Evolutionary conservation across 2,888 invertebrate species (phyloP), one percentile per base, ranked within the genome.

Genomic region (Lasioglossum malachurum): DNA sequence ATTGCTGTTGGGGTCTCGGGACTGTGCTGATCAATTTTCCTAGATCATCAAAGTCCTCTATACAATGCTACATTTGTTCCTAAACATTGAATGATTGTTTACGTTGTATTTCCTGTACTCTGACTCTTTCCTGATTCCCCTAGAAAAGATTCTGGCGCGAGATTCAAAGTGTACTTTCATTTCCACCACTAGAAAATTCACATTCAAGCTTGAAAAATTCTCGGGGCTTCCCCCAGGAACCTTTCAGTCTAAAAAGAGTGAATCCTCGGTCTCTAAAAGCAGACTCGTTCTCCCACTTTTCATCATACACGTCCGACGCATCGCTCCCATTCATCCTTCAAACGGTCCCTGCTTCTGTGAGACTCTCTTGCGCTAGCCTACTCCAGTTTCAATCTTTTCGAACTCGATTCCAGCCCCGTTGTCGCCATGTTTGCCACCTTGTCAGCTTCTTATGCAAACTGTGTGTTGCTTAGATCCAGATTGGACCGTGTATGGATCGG

Each of bases 1-100:
- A 92, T 93, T 90, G 85, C 87, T 77, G 88, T 78, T 89, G n/a
- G 75, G 87, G 87, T 88, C 89, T 88, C 86, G 84, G 80, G 72
- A 74, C 83, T 80, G 87, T 81, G 80, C 71, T 38, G 82, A 84
- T 78, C 8, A 31, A 35, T 35, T 10, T 67, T 23, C 67, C 23
- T 23, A 35, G 35, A 67, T 19, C 5, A 23, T 3, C 10, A 4
- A 57, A 12, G 23, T 53, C 8, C 53, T 23, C 3, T 23, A 10
- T 53, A n/a, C n/a, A 57, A n/a, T 57, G n/a, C 23, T 8, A 7
- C n/a, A 1, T 8, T n/a, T 4, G 10, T n/a, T 27, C 31, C 19
- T 16, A 31, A 31, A 35, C n/a, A 2, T 64, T 19, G 64, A 64
- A 31, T 1, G 19, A 19, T 64, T 64, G 7, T 64, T 31, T 35